Conservation (phyloP, 1,140 invertebrate genomes). For the Rhopalosiphum padi region DNA sequence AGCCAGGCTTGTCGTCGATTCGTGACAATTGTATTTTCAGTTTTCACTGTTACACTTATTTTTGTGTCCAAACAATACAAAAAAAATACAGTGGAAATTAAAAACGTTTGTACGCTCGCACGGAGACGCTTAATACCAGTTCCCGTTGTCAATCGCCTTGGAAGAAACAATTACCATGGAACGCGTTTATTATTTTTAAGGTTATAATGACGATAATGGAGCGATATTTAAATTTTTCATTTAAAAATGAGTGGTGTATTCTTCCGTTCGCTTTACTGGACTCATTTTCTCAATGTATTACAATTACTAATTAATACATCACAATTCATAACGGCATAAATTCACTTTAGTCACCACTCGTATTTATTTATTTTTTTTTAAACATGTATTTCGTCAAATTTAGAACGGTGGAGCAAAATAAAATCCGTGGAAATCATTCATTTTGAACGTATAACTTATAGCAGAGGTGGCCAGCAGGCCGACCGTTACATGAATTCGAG, state of each 20-base stretch:
- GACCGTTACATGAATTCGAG: too few relatives aligned
- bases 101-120: not conserved
- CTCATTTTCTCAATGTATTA: not conserved
- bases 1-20: too few relatives aligned
- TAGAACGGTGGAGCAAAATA: too few relatives aligned
- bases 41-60: not conserved
- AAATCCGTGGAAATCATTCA: too few relatives aligned
- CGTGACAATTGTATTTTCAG: not conserved
- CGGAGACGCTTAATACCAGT: constrained; percentile 24
- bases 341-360: too few relatives aligned
- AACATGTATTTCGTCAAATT: too few relatives aligned
- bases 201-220: constrained; percentile 33
- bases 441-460: too few relatives aligned
- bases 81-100: not conserved
- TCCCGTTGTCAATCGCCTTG: constrained; percentile 30
- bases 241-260: not conserved
- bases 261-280: not conserved
- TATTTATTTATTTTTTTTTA: too few relatives aligned
- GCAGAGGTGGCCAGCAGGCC: too few relatives aligned
- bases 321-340: too few relatives aligned
- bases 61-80: not conserved
- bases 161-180: constrained; percentile 36
- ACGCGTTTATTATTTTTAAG: constrained; percentile 27
- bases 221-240: constrained; percentile 29
- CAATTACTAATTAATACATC: not conserved